Evolutionary conservation across 2,888 invertebrate species (phyloP).

Genomic region (Rhynchonema sp.): DNA sequence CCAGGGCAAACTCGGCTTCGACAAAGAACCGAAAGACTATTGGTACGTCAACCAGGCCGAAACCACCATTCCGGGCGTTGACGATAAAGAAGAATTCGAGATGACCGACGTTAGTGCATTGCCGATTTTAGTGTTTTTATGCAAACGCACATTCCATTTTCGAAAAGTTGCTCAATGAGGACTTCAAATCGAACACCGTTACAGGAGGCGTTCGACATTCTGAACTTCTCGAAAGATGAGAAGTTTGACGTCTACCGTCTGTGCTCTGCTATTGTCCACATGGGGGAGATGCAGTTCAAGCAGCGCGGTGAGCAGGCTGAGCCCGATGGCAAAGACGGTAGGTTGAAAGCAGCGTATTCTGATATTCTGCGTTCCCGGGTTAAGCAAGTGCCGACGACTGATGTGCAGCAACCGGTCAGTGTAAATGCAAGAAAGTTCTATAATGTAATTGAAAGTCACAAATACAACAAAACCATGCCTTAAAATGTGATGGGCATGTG

Average conservation of each 20-base stretch:
- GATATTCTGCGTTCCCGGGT: no score
- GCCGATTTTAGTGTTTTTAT: not conserved
- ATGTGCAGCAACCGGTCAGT: no score
- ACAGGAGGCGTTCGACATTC: conserved; percentile 91
- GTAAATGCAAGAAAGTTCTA: no score
- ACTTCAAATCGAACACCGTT: not conserved
- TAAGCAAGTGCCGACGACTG: no score
- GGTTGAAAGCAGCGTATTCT: no score
- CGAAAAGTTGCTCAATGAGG: not conserved
- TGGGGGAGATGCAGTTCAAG: conserved; percentile 99
- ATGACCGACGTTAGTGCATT: conserved; percentile 17
- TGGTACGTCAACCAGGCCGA: conserved; percentile 82
- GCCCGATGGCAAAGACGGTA: conserved; percentile 36
- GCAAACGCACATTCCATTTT: not conserved
- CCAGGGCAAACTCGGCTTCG: conserved; percentile 19
- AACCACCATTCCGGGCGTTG: conserved; percentile 65
- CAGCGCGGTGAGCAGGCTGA: conserved; percentile 99
- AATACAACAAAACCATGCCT: no score
- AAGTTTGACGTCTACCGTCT: conserved; percentile 92
- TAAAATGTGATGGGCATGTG: no score
- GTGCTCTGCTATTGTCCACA: conserved; percentile 95
- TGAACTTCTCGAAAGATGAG: conserved; percentile 90
- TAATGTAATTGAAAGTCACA: no score
- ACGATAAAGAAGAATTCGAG: conserved; percentile 73
- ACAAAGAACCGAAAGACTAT: conserved; percentile 75